phyloP scores from a whole-genome alignment of 2,113 vertebrate species.

The Girardinichthys multiradiatus region DNA sequence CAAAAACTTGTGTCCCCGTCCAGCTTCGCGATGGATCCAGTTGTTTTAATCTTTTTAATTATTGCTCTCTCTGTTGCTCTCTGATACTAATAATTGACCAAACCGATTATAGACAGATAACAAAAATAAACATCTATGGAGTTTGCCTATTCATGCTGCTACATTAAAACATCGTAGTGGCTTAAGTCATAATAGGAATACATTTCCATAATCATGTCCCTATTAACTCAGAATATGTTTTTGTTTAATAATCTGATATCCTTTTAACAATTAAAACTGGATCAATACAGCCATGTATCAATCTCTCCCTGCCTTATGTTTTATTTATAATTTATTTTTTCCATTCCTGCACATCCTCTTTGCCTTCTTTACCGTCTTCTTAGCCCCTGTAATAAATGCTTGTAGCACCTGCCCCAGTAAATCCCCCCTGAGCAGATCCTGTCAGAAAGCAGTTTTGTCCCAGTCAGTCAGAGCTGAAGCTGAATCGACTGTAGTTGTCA shows the following conservation, averaged over 20 bases:
- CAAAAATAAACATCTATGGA: neutral
- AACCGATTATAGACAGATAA: neutral
- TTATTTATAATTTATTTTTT: neutral
- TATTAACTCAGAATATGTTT: neutral
- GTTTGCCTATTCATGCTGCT: too few relatives aligned
- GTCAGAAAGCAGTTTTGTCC: constrained; percentile 29
- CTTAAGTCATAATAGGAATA: neutral
- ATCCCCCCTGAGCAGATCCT: constrained; percentile 17
- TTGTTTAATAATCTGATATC: too few relatives aligned
- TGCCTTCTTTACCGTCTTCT: neutral
- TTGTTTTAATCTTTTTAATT: neutral
- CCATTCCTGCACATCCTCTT: constrained; percentile 5
- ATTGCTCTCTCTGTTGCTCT: neutral
- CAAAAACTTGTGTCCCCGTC: too few relatives aligned
- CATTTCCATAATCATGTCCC: neutral
- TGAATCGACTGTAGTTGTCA: constrained; percentile 5
- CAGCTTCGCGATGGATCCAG: too few relatives aligned
- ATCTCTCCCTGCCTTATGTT: neutral
- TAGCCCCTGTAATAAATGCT: constrained; percentile 5
- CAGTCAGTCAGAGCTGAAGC: constrained; percentile 15
- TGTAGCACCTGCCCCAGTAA: constrained; percentile 24
- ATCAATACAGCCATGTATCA: neutral
- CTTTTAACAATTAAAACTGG: too few relatives aligned
- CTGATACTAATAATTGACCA: neutral
- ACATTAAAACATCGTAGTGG: neutral